Base-by-base conservation (phyloP, 2,113 vertebrate genomes). In the Microcebus tavaratra region DNA sequence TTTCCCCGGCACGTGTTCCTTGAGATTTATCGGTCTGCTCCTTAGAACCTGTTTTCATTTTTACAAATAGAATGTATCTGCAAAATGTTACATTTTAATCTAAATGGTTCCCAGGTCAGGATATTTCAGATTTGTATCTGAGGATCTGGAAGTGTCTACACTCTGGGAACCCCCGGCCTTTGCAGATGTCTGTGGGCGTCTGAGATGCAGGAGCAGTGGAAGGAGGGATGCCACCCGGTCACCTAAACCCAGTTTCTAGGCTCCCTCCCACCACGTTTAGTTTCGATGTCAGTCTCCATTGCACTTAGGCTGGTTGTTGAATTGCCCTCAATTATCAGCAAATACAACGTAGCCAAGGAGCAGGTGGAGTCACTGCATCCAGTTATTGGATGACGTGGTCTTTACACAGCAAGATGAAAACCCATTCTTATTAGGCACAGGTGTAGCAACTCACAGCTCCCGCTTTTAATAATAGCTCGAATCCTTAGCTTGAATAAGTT, bases 191-290 rank as follows among this genome's bases (percentile, higher is more conserved):
- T 27, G 25, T 2, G 23, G 25, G 2, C 21, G 6, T 9, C 42
- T 20, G 18, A n/a, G 72, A 39, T 2, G 4, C 4, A 21, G 53
- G 7, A 5, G 2, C 2, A 3, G 72, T 42, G 67, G 57, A 25
- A 34, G 84, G 5, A 1, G 2, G 57, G 17, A 17, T 2, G 8
- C 5, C 20, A 42, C 14, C 36, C 7, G 3, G 4, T 20, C 0
- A 15, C n/a, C 45, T 50, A 1, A 14, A 14, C 34, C 31, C 36
- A 8, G 53, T 72, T 93, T 83, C 65, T 1, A 34, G 36, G 53
- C 73, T 4, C 9, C 57, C n/a, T 73, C 73, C 29, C 50, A 2
- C 8, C 20, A 13, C 27, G n/a, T 4, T 68, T 50, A 12, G 15
- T 4, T 3, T 39, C 17, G 0, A 15, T 5, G 36, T 63, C 70